Percentiles rank a stretch among this genome's conserved stretches.
Conservation (phyloP, 2,113 vertebrate species). For the Oxyruncus cristatus region DNA sequence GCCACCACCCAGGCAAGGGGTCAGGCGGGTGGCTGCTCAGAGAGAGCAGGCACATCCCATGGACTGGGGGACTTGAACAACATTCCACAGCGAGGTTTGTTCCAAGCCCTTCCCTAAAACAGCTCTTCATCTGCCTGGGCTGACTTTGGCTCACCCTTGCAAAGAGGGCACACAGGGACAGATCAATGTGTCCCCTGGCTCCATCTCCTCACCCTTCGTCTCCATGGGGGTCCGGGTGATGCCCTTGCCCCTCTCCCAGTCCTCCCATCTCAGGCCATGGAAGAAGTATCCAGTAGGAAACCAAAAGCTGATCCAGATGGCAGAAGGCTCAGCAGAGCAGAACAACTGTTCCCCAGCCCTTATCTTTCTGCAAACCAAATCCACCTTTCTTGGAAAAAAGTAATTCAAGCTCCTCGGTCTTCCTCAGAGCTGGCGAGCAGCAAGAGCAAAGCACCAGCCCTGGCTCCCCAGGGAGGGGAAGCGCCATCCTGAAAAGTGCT, state of each 20-base stretch:
- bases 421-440: not conserved
- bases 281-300: not conserved
- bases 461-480: not conserved
- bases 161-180: not conserved
- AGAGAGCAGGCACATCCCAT: not conserved
- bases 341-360: not conserved
- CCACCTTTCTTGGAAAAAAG: constrained; percentile 14
- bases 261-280: not conserved
- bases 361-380: constrained; percentile 35
- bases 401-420: not conserved
- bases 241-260: not conserved
- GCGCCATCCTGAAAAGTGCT: not conserved
- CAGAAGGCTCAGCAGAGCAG: not conserved
- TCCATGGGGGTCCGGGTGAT: not conserved
- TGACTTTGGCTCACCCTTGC: not conserved
- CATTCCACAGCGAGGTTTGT: not conserved
- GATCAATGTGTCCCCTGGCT: not conserved
- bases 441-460: fast-evolving
- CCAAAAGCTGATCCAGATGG: constrained; percentile 16
- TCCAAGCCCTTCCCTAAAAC: not conserved
- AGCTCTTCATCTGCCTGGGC: not conserved
- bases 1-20: not conserved
- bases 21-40: not conserved
- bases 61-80: fast-evolving
- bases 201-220: not conserved